These are phyloP conservation scores for Tenthredo scrophulariae DNA, from an alignment of 2,888 invertebrate species.

Conservation along the genomic window DNA sequence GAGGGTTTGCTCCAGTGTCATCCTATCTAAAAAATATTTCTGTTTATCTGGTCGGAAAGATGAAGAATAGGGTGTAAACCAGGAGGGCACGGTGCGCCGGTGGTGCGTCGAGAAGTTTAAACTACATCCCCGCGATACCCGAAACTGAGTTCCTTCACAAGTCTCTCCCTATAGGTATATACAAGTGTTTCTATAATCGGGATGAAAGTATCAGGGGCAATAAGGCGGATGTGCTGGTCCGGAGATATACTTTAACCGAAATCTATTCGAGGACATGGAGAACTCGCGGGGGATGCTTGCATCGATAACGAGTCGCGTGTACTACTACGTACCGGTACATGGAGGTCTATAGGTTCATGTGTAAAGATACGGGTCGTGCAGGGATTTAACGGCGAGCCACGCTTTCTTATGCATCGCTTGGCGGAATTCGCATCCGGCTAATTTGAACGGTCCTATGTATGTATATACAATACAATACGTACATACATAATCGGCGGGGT, in stretches of 20 bases:
- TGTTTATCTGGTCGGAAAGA: constrained; percentile 9
- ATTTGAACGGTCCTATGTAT: background rate
- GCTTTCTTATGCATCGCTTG: background rate
- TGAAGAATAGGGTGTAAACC: background rate
- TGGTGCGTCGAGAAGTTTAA: constrained; percentile 8
- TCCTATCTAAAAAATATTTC: background rate
- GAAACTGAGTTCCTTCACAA: background rate
- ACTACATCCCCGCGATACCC: background rate
- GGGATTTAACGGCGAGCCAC: background rate
- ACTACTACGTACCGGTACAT: background rate
- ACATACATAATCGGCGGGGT: background rate
- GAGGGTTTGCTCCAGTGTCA: constrained; percentile 36
- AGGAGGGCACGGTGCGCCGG: background rate
- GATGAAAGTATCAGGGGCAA: constrained; percentile 34
- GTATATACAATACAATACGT: background rate
- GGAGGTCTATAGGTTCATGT: background rate
- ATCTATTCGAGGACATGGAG: background rate
- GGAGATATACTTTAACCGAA: constrained; percentile 53
- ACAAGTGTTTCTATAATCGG: constrained; percentile 23
- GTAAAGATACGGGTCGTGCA: background rate
- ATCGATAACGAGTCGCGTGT: background rate
- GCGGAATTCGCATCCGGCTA: background rate
- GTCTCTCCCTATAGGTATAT: background rate
- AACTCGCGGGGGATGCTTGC: background rate
- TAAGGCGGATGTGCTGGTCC: constrained; percentile 37